Base-by-base conservation (phyloP, 2,797 vertebrate species). In the Anisognathus igniventris region DNA sequence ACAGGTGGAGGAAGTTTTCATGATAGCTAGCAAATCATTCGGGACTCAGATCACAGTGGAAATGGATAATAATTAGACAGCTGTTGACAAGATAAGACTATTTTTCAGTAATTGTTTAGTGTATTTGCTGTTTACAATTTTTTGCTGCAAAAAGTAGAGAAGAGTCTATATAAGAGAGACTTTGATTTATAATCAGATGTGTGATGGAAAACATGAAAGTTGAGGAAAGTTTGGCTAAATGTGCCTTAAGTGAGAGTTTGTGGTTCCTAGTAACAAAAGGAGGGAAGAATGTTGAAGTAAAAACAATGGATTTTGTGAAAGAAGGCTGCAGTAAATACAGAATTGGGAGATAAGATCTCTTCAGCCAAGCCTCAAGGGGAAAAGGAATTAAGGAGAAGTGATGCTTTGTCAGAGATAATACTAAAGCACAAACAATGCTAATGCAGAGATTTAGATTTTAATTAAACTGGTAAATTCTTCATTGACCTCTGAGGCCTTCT, bases 331-430 rank as follows among this genome's bases (percentile, higher is more conserved):
- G 71, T 94, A 80, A 95, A 86, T 86, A 68, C 57, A 20, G 91
- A 93, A 80, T 61, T 71, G 61, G 30, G 90, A 88, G 94, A 91
- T 95, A 96, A 95, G 91, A 96, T 95, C 94, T 92, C 54, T 77
- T 76, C 58, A 90, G 65, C 54, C 72, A 90, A 90, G 90, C 93
- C 93, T 91, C 61, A 54, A 90, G 94, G 91, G 89, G 42, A 54
- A 88, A 58, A 92, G 62, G 92, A 88, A 71, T 93, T 92, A 89
- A 88, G 72, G 57, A 93, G 92, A 92, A 83, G 85, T 72, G 81
- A 77, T 92, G 84, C 87, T 91, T 96, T 96, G 91, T 94, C 82
- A 91, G 82, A 94, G 96, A 74, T 83, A 95, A 86, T 86, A 80
- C 79, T 61, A 47, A 92, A 79, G 79, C 73, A 83, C 76, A 94